These are phyloP conservation scores for Burhinus oedicnemus DNA, from an alignment of 2,113 vertebrate species.

Conservation along the genomic window DNA sequence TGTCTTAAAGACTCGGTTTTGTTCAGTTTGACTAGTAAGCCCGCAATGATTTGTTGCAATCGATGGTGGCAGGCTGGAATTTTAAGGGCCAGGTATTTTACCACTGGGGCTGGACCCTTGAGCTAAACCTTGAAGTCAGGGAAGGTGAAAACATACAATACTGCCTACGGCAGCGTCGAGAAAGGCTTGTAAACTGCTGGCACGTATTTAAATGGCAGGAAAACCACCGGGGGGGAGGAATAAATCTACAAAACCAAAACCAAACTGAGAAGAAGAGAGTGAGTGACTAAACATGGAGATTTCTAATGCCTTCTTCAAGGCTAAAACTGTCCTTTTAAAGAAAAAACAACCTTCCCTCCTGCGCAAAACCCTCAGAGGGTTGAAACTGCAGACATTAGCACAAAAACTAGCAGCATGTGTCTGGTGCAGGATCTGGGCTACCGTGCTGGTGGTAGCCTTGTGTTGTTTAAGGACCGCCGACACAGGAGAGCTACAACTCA, in stretches of 20 bases:
- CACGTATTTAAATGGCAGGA: conserved; percentile 45
- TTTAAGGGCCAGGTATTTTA: conserved; percentile 52
- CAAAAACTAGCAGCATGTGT: neutral
- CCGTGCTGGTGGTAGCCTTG: rapidly evolving
- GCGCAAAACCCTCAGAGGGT: neutral
- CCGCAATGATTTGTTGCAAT: neutral
- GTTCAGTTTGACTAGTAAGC: conserved; percentile 25
- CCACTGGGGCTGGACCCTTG: neutral
- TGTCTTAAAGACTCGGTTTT: conserved; percentile 19
- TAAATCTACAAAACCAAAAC: neutral
- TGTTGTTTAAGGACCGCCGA: neutral
- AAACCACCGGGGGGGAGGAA: conserved; percentile 19
- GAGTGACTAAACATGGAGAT: neutral
- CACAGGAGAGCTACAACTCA: rapidly evolving
- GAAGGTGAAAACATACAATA: neutral
- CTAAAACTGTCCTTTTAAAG: neutral
- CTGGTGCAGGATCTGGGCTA: neutral
- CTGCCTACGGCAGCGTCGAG: neutral
- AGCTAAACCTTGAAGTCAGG: conserved; percentile 22
- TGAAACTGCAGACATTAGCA: neutral
- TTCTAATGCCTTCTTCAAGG: neutral
- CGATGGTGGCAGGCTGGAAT: conserved; percentile 13
- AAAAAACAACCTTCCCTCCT: neutral
- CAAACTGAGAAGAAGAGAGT: neutral
- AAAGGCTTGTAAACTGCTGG: conserved; percentile 48